phyloP scores from a whole-genome alignment of 2,888 invertebrate species.

The Mythimna impura region DNA sequence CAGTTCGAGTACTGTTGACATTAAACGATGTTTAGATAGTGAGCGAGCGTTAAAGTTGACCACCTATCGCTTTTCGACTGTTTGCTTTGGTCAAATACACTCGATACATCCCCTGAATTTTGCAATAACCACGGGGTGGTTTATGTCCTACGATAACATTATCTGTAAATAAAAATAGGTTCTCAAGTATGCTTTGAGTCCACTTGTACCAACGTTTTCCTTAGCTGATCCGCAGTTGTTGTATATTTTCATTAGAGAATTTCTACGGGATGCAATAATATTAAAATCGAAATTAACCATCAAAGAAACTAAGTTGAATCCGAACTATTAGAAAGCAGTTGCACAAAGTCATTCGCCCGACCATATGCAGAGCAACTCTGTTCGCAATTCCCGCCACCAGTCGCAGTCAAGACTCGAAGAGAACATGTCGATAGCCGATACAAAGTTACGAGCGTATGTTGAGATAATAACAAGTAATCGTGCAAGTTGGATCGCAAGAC shows the following conservation, averaged over 20 bases:
- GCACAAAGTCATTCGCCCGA: slow-evolving; percentile 65
- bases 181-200: slow-evolving; percentile 29
- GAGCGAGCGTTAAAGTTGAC: slow-evolving; percentile 76
- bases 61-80: slow-evolving; percentile 74
- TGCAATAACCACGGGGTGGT: slow-evolving; percentile 62
- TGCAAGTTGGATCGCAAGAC: slow-evolving; percentile 80
- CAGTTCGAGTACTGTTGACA: slow-evolving; percentile 87
- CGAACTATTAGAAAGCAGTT: slow-evolving; percentile 64
- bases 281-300: slow-evolving; percentile 60
- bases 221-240: slow-evolving; percentile 11
- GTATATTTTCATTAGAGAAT: slow-evolving; percentile 15
- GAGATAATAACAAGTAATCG: slow-evolving; percentile 86
- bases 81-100: slow-evolving; percentile 76
- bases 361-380: slow-evolving; percentile 69
- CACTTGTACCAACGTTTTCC: slow-evolving; percentile 13
- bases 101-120: slow-evolving; percentile 61
- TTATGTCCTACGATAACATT: slow-evolving; percentile 58
- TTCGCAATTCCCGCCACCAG: slow-evolving; percentile 70
- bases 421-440: slow-evolving; percentile 79
- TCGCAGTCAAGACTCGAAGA: slow-evolving; percentile 70
- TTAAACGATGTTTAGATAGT: slow-evolving; percentile 86
- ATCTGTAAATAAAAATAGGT: slow-evolving; percentile 57
- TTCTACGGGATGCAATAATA: slow-evolving; percentile 13
- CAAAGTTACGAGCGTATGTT: slow-evolving; percentile 82
- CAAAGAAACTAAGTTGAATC: slow-evolving; percentile 56